Conservation (phyloP, 2,888 invertebrate species). For the Phengaris alcon region DNA sequence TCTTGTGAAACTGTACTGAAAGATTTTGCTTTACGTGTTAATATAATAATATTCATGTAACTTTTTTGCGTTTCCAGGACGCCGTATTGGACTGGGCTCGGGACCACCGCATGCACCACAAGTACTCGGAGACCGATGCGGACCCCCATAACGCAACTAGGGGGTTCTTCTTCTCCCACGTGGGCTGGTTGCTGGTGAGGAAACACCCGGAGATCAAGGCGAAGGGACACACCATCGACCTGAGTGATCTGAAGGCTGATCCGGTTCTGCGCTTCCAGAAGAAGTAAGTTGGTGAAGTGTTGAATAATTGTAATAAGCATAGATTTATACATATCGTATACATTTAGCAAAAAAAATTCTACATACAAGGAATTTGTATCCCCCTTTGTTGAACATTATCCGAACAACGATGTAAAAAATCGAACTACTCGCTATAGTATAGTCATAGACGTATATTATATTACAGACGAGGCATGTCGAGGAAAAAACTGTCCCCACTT, state of each 20-base stretch:
- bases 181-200: conserved; percentile 94
- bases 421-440: too few relatives aligned
- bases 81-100: conserved; percentile 88
- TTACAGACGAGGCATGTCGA: too few relatives aligned
- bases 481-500: too few relatives aligned
- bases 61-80: conserved; percentile 71
- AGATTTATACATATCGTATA: too few relatives aligned
- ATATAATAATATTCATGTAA: too few relatives aligned
- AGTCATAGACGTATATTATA: too few relatives aligned
- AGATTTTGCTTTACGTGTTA: too few relatives aligned
- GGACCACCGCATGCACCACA: conserved; percentile 93
- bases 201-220: conserved; percentile 94
- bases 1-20: too few relatives aligned
- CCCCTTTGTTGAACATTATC: too few relatives aligned
- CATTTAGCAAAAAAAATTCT: too few relatives aligned
- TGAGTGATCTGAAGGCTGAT: conserved; percentile 89
- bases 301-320: background rate
- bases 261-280: conserved; percentile 91
- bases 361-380: too few relatives aligned
- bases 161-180: conserved; percentile 97
- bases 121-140: conserved; percentile 95
- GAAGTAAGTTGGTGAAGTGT: conserved; percentile 79
- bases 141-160: conserved; percentile 95
- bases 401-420: too few relatives aligned
- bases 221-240: conserved; percentile 91